phyloP scores from a whole-genome alignment of 2,888 invertebrate genomes.

The Cheilosia scutellata region DNA sequence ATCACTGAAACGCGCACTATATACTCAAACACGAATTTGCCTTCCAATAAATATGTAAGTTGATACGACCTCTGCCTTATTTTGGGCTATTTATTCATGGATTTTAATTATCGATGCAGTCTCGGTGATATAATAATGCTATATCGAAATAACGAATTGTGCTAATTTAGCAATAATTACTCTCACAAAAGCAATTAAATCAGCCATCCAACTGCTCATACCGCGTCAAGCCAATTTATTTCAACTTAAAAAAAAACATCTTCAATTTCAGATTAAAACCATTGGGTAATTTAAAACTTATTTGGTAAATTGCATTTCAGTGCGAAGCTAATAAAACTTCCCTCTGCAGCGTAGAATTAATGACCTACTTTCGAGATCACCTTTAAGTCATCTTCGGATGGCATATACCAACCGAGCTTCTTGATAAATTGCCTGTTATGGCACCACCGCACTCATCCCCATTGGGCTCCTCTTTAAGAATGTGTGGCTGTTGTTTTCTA shows the following conservation, averaged over 20 bases:
- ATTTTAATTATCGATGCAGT: background rate
- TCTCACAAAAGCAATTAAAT: conserved; percentile 21
- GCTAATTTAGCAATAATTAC: conserved; percentile 1
- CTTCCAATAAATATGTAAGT: conserved; percentile 24
- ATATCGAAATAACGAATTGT: background rate
- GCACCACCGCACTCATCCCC: background rate
- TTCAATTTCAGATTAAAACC: background rate
- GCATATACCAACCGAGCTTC: background rate
- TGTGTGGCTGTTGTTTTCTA: conserved; percentile 5
- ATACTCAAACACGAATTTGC: background rate
- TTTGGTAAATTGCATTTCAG: conserved; percentile 11
- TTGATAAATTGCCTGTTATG: conserved; percentile 16
- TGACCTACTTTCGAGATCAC: conserved; percentile 9
- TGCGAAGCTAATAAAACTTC: background rate
- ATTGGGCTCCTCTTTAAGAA: background rate
- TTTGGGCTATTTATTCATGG: background rate
- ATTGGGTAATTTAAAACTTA: conserved; percentile 6
- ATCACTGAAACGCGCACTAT: background rate
- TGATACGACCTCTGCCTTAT: background rate
- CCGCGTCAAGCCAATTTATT: background rate
- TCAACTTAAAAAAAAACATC: background rate
- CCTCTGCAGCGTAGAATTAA: background rate
- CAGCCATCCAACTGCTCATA: too few species aligned
- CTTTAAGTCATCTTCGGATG: background rate
- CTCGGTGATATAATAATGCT: background rate